These are phyloP conservation scores for Hycleus phaleratus DNA, from an alignment of 1,140 invertebrate species.

Conservation along the genomic window DNA sequence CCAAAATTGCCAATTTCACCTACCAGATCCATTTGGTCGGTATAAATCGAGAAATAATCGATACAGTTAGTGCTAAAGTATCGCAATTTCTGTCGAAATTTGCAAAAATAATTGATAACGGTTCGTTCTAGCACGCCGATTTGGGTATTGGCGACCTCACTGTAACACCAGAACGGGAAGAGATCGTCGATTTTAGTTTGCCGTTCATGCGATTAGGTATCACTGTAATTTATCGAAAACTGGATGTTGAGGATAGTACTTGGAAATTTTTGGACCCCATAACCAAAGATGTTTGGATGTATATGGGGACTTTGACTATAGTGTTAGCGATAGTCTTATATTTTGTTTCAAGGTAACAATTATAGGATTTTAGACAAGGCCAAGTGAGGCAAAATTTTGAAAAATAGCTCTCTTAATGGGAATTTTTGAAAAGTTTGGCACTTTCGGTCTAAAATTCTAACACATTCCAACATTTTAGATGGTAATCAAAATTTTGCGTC, in stretches of 20 bases:
- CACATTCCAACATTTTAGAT: too few species aligned
- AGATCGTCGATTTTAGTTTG: slow-evolving; percentile 80
- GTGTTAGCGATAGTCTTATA: slow-evolving; percentile 76
- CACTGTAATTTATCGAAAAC: slow-evolving; percentile 68
- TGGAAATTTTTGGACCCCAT: slow-evolving; percentile 83
- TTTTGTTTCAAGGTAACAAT: slow-evolving; percentile 62
- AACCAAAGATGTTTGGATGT: slow-evolving; percentile 84
- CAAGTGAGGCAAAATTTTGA: too few species aligned
- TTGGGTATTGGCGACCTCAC: slow-evolving; percentile 87
- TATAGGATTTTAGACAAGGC: not conserved
- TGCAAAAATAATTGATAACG: not conserved
- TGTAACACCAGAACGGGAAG: slow-evolving; percentile 77
- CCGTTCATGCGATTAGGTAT: slow-evolving; percentile 80
- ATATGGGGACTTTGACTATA: slow-evolving; percentile 66
- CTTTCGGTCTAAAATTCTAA: too few species aligned
- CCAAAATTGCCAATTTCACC: slow-evolving; percentile 65
- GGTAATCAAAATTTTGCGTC: too few species aligned
- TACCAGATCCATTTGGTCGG: slow-evolving; percentile 70
- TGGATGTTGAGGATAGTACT: slow-evolving; percentile 57
- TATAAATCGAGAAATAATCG: slow-evolving; percentile 70
- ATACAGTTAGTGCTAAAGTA: slow-evolving; percentile 54
- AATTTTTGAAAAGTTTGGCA: too few species aligned
- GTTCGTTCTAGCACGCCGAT: slow-evolving; percentile 66
- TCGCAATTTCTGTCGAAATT: not conserved
- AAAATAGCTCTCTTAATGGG: too few species aligned